Evolutionary conservation across 2,888 invertebrate species (phyloP).

Genomic region (Halictus quadricinctus): DNA sequence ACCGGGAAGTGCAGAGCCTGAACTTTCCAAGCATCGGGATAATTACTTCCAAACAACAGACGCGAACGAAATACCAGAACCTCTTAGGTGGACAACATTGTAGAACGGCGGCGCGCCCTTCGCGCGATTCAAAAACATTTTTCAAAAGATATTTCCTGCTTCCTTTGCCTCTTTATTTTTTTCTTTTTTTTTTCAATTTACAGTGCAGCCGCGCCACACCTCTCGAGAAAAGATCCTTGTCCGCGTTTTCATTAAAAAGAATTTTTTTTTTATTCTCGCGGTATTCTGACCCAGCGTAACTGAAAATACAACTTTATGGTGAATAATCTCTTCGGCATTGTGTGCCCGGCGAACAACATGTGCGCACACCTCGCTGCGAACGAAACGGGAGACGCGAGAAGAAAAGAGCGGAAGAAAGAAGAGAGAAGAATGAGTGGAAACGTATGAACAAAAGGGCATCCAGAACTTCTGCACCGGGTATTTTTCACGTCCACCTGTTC

Average conservation of each 20-base stretch:
- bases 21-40: not conserved
- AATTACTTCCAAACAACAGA: not conserved
- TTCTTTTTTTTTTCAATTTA: not conserved
- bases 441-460: conserved; percentile 49
- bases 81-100: not conserved
- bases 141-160: not conserved
- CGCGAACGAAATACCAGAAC: not conserved
- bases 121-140: not conserved
- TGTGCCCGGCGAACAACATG: conserved; percentile 12
- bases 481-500: conserved; percentile 53
- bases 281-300: conserved; percentile 9
- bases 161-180: not conserved
- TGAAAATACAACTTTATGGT: conserved; percentile 58
- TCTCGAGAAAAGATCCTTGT: not conserved
- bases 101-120: not conserved
- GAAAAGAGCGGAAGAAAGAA: conserved; percentile 12
- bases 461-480: conserved; percentile 38
- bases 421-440: conserved; percentile 20
- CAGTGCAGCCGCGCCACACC: not conserved
- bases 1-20: not conserved
- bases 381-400: conserved; percentile 13
- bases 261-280: conserved; percentile 6
- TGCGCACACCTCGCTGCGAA: not conserved
- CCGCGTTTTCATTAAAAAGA: conserved; percentile 30
- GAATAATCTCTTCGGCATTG: conserved; percentile 49